Conservation (phyloP, 2,888 invertebrate species). For the Oxytorus armatus region DNA sequence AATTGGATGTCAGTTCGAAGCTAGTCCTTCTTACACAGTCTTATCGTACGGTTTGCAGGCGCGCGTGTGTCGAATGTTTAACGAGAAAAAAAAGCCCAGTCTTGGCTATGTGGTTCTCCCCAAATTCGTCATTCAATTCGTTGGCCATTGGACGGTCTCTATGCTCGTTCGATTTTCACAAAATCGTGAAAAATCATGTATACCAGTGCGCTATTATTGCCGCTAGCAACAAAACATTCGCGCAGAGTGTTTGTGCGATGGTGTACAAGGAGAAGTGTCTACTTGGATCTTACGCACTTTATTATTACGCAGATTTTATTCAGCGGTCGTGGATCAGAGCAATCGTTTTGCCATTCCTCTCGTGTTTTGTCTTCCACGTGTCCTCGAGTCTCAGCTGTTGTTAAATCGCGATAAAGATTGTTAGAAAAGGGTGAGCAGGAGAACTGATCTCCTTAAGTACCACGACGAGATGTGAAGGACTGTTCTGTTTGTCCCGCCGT, state of each 20-base stretch:
- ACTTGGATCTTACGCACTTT: no score
- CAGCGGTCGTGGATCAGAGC: no score
- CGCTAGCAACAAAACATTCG: no score
- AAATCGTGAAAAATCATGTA: no score
- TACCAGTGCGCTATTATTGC: no score
- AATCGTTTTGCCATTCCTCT: no score
- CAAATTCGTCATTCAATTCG: no score
- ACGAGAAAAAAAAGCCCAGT: conserved; percentile 64
- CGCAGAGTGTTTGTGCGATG: no score
- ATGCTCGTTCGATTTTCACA: no score
- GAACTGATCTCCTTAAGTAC: conserved; percentile 30
- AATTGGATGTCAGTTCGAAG: conserved; percentile 80
- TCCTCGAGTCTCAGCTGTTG: not conserved
- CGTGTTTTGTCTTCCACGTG: not conserved
- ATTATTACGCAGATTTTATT: no score
- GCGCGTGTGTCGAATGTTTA: conserved; percentile 79
- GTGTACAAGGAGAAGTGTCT: no score
- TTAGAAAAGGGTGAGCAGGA: not conserved
- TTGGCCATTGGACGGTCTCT: no score
- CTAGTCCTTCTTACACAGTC: conserved; percentile 71
- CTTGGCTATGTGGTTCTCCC: not conserved
- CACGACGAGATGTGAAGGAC: conserved; percentile 21
- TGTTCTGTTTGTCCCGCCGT: not conserved
- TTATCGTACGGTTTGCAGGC: conserved; percentile 77
- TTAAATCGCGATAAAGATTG: conserved; percentile 25